Evolutionary conservation across 1,140 invertebrate species (phyloP), one percentile per base, ranked within the genome.

Genomic region (Dendrolimus kikuchii): DNA sequence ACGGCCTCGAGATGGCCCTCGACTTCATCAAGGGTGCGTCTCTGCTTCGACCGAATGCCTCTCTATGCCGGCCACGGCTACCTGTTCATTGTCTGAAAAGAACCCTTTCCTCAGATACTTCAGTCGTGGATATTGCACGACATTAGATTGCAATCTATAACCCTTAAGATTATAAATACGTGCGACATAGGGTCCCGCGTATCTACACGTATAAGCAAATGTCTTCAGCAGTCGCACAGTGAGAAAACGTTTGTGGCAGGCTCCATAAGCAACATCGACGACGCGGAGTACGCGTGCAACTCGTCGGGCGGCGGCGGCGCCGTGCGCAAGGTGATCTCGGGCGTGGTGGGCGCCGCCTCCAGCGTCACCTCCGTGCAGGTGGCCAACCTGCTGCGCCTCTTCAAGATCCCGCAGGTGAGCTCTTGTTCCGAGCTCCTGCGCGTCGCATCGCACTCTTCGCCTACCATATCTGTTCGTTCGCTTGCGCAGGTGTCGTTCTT

Each of bases 331-430:
- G 94, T 97, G 8, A 98, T 98, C 64, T 96, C 96, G 4, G 97
- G 97, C 0, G 97, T 99, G 5, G 94, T 99, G n/a, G 97, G 96
- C 4, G 97, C 97, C 5, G 95, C 97, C 0, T 97, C 95, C 46
- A 97, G 95, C 66, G 96, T 98, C 42, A 98, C 96, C 7, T 98
- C 96, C 5, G 98, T 98, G 60, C 96, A 98, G 90, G 96, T 99
- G 23, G 96, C 97, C 41, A 98, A 98, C 90, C 90, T 99, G 47
- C 88, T 99, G 43, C 90, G 97, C 44, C 92, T 99, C 5, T 99
- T 98, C 85, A 95, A 94, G 80, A 98, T 98, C 81, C 97, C 97
- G 8, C 97, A 98, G 92, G 96, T 98, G 85, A 41, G 38, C 38
- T 39, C 37, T 40, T 6, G 40, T 7, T 6, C 5, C 4, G 36